Evolutionary conservation across 2,888 invertebrate genomes (phyloP), one percentile per base, ranked within the genome.

Genomic region (Tachina lurida): DNA sequence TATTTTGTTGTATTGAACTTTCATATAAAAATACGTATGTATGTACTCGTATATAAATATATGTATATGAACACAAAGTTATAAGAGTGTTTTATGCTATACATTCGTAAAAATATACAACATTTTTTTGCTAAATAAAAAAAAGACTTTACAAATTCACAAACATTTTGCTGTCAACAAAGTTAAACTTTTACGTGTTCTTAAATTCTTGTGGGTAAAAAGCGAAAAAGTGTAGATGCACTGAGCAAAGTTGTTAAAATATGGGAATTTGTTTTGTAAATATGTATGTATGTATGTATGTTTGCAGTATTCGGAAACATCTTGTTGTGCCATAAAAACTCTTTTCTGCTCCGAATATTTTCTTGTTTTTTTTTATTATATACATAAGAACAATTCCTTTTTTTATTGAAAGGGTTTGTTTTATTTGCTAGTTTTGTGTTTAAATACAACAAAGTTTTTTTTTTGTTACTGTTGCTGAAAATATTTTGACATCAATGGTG

Each of bases 81-180:
- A 43, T 12, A 52, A 31, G 56, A 43, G 15, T 31, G 45, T 65
- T 47, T 31, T n/a, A 39, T 58, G 54, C 12, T 13, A 41, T n/a
- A 56, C 45, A 73, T 45, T 31, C 39, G 4, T 10, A 41, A 12
- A 63, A n/a, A 43, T 65, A 49, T 19, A 58, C 22, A 31, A 4
- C 70, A 62, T 43, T 7, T 70, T n/a, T 77, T 81, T 81, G 70
- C 31, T 63, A 73, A 76, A 77, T 67, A 65, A 79, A 65, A 71
- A 73, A 31, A 2, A 4, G n/a, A n/a, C 54, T 54, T 78, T 73
- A 83, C 79, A 86, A 86, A 77, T 83, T 83, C 62, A 73, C 75
- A 83, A 83, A 82, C 79, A 86, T 78, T 83, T 83, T 83, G 13
- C 76, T 83, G 86, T 86, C 83, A 86, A 86, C 86, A 86, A 86